Base-by-base conservation (phyloP, 2,797 vertebrate species). In the Crenuchus spilurus region DNA sequence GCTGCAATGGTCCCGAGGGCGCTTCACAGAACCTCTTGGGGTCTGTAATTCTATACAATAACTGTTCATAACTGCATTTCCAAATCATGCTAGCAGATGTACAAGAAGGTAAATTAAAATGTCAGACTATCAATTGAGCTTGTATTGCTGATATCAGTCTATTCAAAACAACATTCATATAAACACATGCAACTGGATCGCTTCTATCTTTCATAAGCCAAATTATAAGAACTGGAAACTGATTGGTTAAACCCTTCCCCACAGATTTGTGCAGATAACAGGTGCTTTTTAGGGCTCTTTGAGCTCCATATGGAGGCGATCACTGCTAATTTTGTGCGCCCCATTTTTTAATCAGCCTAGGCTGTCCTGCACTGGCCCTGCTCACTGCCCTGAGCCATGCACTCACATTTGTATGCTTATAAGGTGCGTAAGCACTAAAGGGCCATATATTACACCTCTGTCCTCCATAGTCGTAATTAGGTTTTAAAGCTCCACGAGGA, bases 161-260 rank as follows among this genome's bases (percentile, higher is more conserved):
- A 4, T n/a, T 18, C 52, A 35, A 55, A 52, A 62, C 9, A 73
- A 35, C 33, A 33, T n/a, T 28, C 41, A 14, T 14, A 42, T 51
- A 31, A 30, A 55, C n/a, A 30, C 2, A 24, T 22, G 13, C 49
- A 6, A 5, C 44, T 16, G 24, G 10, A 60, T 30, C 33, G 30
- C 66, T 31, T 30, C 64, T 70, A 52, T 37, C 46, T 74, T 70
- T 54, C 20, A 22, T 46, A 63, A 74, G 49, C 41, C 48, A 74
- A 77, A 82, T 82, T 76, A 71, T 37, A 68, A 44, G 71, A 55
- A 55, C 66, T 14, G 26, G 64, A 79, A 79, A 65, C 75, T 71
- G 77, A 77, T 79, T 79, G 66, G 65, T 49, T 61, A 64, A 71
- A 74, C 62, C 41, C 49, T 63, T 70, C 33, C 48, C 22, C n/a